Base-by-base conservation (phyloP, 2,888 invertebrate species). In the Eupithecia vulgata region DNA sequence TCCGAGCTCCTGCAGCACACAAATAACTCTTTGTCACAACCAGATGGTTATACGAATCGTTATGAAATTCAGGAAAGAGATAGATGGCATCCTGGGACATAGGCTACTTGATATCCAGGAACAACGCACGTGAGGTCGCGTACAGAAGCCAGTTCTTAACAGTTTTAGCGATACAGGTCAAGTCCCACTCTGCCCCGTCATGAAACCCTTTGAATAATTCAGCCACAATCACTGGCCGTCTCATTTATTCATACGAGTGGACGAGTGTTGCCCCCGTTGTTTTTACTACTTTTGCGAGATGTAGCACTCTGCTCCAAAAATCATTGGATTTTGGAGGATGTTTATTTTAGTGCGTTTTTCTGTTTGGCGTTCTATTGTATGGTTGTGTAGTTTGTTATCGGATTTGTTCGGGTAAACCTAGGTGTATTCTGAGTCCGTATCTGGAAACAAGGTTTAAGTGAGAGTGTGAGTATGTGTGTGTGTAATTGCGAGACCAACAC, bases 241-340 rank as follows among this genome's bases (percentile, higher is more conserved):
- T 90, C 90, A 90, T 88, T 93, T 93, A 93, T 93, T 93, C 93
- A 93, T 91, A 88, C 84, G 80, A 84, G 82, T 80, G 82, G 78
- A 82, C 81, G 75, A 71, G 74, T 79, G 79, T 77, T 78, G 78
- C 72, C 77, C 79, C 69, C 66, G 70, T 48, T 75, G 62, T 72
- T 73, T 66, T 45, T 70, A 72, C 77, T 62, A 80, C 81, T 83
- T 83, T 78, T 80, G 68, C 71, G 75, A 75, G 80, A 79, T 81
- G 78, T 76, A 79, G 61, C 17, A 34, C 61, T 15, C 34, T 8
- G 15, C 34, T 61, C 34, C 25, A 57, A 57, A 57, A 57, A 57
- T 25, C 57, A 57, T 57, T 57, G 57, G 57, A 57, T 57, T 52
- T 57, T 57, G 57, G 21, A 12, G 57, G 57, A 57, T 25, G 57